Percentiles rank a stretch among this genome's conserved stretches.
Evolutionary conservation across 2,888 invertebrate genomes (phyloP).

Genomic region (Theretra japonica): DNA sequence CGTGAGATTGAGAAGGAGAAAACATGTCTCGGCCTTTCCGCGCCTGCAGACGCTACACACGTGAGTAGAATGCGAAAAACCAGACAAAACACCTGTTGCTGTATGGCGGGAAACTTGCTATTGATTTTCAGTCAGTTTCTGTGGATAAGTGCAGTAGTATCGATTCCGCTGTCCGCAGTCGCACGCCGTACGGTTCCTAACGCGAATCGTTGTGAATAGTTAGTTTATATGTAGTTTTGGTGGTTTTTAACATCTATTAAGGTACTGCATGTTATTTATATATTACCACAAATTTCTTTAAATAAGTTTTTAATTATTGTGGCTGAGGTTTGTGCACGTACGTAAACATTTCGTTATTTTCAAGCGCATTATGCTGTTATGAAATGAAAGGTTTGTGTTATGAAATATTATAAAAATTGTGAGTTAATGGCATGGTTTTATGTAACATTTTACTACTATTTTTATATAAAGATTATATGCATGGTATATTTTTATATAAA

Average conservation of each 20-base stretch:
- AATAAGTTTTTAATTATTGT: not conserved
- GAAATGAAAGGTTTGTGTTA: not conserved
- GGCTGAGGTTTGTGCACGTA: not conserved
- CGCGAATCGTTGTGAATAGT: not conserved
- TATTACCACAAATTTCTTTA: not conserved
- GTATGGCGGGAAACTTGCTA: slow-evolving; percentile 39
- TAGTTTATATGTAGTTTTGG: slow-evolving; percentile 18
- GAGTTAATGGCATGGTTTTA: not conserved
- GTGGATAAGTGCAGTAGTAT: slow-evolving; percentile 44
- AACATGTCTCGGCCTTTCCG: slow-evolving; percentile 61
- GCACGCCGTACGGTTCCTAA: slow-evolving; percentile 8
- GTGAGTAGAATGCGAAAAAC: slow-evolving; percentile 50
- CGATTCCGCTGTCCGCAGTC: slow-evolving; percentile 43
- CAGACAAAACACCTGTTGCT: slow-evolving; percentile 57
- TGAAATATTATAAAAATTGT: not conserved
- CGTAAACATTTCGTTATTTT: not conserved
- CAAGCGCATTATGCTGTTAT: not conserved
- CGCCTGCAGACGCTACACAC: slow-evolving; percentile 39
- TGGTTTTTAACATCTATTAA: slow-evolving; percentile 16
- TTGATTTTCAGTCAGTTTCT: slow-evolving; percentile 51
- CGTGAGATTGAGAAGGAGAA: slow-evolving; percentile 77
- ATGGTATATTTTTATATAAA: no score
- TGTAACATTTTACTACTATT: no score
- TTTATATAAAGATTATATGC: not conserved
- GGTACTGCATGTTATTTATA: not conserved